Base-by-base conservation (phyloP, 1,140 invertebrate genomes). In the Metopolophium dirhodum region DNA sequence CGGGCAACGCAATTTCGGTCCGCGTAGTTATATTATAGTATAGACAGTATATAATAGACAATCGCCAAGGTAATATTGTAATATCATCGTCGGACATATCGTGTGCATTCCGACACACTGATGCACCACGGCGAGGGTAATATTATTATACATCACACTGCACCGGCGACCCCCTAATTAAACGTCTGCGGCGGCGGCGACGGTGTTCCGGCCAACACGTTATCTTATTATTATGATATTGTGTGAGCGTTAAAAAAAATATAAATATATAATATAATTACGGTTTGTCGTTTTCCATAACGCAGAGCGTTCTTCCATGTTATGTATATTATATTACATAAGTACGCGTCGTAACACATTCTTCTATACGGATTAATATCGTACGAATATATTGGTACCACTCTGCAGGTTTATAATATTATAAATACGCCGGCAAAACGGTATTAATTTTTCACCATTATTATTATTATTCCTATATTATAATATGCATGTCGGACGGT, bases 361-460 rank as follows among this genome's bases (percentile, higher is more conserved):
- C 11, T 83, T 83, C 14, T 18, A 77, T 0, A 23, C 20, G 2
- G 20, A n/a, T 20, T 23, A 68, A 68, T 77, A n/a, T 77, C 30
- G 23, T 23, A 45, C 41, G 18, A 14, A 6, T 68, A 82, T 4
- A 41, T 41, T 2, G 30, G 49, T 51, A 51, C 49, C 49, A 9
- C 57, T 30, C 30, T 77, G 14, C 61, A 77, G 9, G 83, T 45
- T 41, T 30, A 30, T 41, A 1, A 41, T 45, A 41, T 23, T 61
- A 61, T 26, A 68, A n/a, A 68, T 68, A 68, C 22, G 35, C 22
- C 35, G 41, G 35, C 35, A 22, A 20, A 18, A n/a, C 0, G 7
- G 30, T 8, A 87, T 87, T 57, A 26, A 57, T 54, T 89, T 89
- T 89, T 89, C 45, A n/a, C 18, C 18, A 87, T 49, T 87, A 87